Evolutionary conservation across 23 tunicate species (phyloP), one percentile per base, ranked within the genome.

Genomic region (Diplosoma virens): DNA sequence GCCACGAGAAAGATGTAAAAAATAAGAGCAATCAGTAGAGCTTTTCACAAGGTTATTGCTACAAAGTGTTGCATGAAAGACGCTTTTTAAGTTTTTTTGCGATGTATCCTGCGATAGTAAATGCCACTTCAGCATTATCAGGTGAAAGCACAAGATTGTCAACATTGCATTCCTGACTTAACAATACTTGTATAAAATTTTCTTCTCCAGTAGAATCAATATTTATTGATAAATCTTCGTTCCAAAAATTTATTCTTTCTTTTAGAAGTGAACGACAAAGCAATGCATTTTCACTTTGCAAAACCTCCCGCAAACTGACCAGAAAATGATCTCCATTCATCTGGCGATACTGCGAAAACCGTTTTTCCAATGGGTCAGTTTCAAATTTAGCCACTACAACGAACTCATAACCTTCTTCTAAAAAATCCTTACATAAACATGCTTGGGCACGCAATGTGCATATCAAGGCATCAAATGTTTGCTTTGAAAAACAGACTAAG

Each of bases 41-140:
- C n/a, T n/a, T n/a, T n/a, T n/a, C n/a, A n/a, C n/a, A n/a, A n/a
- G n/a, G n/a, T n/a, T n/a, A n/a, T n/a, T n/a, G n/a, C n/a, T n/a
- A n/a, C n/a, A n/a, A n/a, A n/a, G n/a, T n/a, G n/a, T n/a, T n/a
- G n/a, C n/a, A n/a, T n/a, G n/a, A n/a, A n/a, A n/a, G n/a, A n/a
- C n/a, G n/a, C n/a, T 63, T 35, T 63, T 63, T 67, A 4, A 67
- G 2, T 37, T 67, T 67, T 37, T 67, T 67, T 18, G 74, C 52
- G 7, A 36, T 9, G 74, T 67, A 67, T 26, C 74, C 74, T 11
- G 74, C 74, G 36, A 34, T 67, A 7, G 36, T 2, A 26, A 34
- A 67, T 34, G 74, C 25, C 35, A 67, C 27, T 23, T 67, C 52
- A 34, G 35, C 74, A 25, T 52, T 67, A 2, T 67, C 74, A 17